A percentile compares a stretch with the other conserved stretches of the same genome.
phyloP scores from a whole-genome alignment of 1,140 invertebrate species.

The Cheumatopsyche charites region DNA sequence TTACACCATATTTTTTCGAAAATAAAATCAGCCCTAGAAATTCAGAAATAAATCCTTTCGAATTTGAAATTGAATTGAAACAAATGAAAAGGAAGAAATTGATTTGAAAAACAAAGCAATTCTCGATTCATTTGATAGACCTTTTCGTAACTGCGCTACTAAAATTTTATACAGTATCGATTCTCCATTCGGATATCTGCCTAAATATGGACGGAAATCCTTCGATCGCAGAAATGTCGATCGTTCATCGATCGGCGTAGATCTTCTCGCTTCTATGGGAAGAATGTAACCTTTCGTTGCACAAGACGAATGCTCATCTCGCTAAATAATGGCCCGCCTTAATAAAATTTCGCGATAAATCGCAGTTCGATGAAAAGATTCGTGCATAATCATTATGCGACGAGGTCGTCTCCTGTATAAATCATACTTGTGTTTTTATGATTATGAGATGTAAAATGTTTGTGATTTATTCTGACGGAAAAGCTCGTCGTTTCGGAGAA shows the following conservation, averaged over 20 bases:
- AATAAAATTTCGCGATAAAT: slow-evolving; percentile 6
- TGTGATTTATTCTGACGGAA: too few relatives aligned
- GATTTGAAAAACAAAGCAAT: too few relatives aligned
- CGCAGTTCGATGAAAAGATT: background rate
- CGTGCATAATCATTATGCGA: background rate
- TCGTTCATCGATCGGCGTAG: background rate
- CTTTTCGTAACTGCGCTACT: too few relatives aligned
- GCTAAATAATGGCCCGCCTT: slow-evolving; percentile 1
- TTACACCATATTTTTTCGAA: too few relatives aligned
- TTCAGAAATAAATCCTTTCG: too few relatives aligned
- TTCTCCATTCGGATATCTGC: background rate
- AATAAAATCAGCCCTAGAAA: too few relatives aligned
- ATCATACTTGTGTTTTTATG: background rate
- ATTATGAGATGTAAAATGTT: too few relatives aligned
- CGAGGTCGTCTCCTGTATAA: background rate
- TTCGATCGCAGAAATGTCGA: slow-evolving; percentile 12
- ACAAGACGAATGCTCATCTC: slow-evolving; percentile 6
- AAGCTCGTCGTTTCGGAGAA: too few relatives aligned
- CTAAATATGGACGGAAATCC: slow-evolving; percentile 16
- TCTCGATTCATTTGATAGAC: too few relatives aligned
- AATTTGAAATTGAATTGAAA: too few relatives aligned
- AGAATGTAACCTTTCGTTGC: slow-evolving; percentile 12
- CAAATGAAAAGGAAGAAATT: too few relatives aligned
- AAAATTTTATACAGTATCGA: too few relatives aligned
- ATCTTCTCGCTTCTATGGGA: background rate